Evolutionary conservation across 2,888 invertebrate genomes (phyloP).

Genomic region (Cinara cedri): DNA sequence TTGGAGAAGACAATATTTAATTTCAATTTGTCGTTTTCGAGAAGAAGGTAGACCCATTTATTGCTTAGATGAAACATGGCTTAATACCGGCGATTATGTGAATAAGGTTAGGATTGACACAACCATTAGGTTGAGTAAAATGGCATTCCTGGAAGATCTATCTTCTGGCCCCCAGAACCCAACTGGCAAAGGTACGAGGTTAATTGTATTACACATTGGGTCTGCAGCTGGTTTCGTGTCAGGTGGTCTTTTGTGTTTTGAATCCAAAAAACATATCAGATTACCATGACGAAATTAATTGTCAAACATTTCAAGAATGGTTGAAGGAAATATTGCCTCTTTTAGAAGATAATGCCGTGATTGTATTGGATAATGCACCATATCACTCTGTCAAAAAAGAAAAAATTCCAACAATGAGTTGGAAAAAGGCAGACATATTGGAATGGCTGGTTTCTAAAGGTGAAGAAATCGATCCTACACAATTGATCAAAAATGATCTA

Average conservation of each 20-base stretch:
- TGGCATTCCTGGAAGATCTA: neutral
- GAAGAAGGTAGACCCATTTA: neutral
- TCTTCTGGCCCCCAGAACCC: neutral
- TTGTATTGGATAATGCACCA: too few relatives aligned
- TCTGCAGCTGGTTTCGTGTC: conserved; percentile 59
- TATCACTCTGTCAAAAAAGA: too few relatives aligned
- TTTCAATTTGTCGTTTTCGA: neutral
- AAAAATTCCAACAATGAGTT: too few relatives aligned
- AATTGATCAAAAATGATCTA: too few relatives aligned
- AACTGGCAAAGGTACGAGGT: conserved; percentile 36
- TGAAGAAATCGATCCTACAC: too few relatives aligned
- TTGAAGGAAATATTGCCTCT: too few relatives aligned
- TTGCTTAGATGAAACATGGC: conserved; percentile 34
- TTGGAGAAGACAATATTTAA: neutral
- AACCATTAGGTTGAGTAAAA: neutral
- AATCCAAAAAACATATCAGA: conserved; percentile 53
- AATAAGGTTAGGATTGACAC: neutral
- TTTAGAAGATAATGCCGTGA: too few relatives aligned
- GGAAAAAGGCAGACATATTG: too few relatives aligned
- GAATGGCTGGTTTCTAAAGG: too few relatives aligned
- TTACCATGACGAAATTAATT: neutral
- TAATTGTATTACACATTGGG: conserved; percentile 41
- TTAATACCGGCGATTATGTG: conserved; percentile 20
- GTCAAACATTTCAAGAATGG: too few relatives aligned
- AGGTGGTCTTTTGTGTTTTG: conserved; percentile 58